A percentile compares a stretch with the other conserved stretches of the same genome.
phyloP scores from a whole-genome alignment of 2,888 invertebrate species.

The Luffia ferchaultella region DNA sequence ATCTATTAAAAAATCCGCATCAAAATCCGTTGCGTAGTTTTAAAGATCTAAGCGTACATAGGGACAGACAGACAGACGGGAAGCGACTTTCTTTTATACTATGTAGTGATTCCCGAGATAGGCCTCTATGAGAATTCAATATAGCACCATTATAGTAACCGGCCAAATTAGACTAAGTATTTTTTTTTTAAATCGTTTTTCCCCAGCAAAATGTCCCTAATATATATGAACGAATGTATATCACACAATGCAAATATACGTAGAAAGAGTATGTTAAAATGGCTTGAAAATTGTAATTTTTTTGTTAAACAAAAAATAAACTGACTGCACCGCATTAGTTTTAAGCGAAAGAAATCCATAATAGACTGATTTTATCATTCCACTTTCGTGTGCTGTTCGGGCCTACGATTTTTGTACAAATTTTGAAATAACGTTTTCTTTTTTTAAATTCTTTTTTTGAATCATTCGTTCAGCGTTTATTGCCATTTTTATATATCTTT shows the following conservation, averaged over 20 bases:
- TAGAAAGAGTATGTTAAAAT: too few species aligned
- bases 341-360: conserved; percentile 1
- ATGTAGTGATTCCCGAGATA: too few species aligned
- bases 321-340: conserved; percentile 5
- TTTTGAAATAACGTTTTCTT: not conserved
- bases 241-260: conserved; percentile 2
- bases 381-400: not conserved
- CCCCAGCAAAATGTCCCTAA: not conserved
- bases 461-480: conserved; percentile 12
- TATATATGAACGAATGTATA: not conserved
- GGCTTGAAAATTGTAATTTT: too few species aligned
- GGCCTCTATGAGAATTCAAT: too few species aligned
- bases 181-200: conserved; percentile 2
- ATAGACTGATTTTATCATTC: not conserved
- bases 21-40: too few species aligned
- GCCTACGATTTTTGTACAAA: not conserved
- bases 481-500: too few species aligned
- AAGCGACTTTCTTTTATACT: too few species aligned
- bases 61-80: too few species aligned
- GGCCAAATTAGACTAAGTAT: conserved; percentile 2
- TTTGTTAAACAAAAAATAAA: conserved; percentile 1
- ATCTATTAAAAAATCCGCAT: too few species aligned
- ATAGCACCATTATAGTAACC: too few species aligned
- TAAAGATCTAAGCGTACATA: too few species aligned
- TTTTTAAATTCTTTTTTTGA: conserved; percentile 2